Conservation (phyloP, 2,888 invertebrate species). For the Antheraea assamensis region DNA sequence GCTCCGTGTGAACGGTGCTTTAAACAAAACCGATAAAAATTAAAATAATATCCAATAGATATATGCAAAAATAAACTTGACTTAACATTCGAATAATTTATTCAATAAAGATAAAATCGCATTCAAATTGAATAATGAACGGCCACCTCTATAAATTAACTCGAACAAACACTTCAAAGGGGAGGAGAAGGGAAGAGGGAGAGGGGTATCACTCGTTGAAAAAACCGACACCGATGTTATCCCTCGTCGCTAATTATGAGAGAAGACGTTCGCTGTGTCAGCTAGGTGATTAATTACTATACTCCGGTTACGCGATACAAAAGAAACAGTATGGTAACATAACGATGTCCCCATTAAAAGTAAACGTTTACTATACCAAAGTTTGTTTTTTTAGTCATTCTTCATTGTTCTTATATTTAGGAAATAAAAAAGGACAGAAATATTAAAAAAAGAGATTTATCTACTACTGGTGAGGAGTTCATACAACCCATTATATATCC, state of each 20-base stretch:
- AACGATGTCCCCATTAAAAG: neutral
- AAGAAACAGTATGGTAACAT: neutral
- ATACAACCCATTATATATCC: too few species aligned
- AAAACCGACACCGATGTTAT: conserved; percentile 15
- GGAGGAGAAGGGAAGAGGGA: neutral
- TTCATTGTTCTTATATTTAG: neutral
- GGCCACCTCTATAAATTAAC: conserved; percentile 5
- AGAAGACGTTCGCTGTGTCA: conserved; percentile 13
- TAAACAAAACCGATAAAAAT: neutral
- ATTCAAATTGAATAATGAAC: neutral
- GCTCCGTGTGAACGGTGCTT: neutral
- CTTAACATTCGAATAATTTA: neutral
- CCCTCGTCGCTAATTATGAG: conserved; percentile 15
- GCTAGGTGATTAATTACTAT: conserved; percentile 11
- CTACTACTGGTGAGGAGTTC: too few species aligned
- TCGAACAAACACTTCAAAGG: neutral
- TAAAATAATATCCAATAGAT: neutral
- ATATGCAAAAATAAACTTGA: neutral
- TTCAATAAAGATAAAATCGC: neutral
- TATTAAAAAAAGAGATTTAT: neutral
- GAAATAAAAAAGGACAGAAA: neutral
- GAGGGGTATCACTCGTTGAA: conserved; percentile 11
- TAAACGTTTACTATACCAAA: neutral
- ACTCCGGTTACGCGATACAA: neutral
- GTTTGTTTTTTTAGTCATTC: neutral